These are phyloP conservation scores for Setophaga petechia DNA, from an alignment of 2,113 vertebrate species.

Conservation along the genomic window DNA sequence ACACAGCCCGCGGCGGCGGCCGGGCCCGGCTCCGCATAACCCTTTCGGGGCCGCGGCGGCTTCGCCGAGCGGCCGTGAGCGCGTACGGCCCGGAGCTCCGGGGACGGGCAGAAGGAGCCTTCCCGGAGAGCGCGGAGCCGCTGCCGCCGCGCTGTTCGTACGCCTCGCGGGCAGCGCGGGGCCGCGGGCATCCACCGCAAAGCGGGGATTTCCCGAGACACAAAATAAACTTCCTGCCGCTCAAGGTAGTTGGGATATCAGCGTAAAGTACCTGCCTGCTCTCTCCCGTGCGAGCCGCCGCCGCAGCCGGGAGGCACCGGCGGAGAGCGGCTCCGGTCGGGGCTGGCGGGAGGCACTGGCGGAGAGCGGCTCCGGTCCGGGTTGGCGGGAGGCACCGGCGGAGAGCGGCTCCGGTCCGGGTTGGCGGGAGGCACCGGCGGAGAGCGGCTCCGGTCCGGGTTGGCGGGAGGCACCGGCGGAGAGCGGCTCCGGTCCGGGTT, in stretches of 20 bases:
- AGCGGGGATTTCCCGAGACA: not conserved
- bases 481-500: no score
- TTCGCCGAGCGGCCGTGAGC: not conserved
- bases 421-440: fast-evolving
- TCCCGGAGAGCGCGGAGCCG: not conserved
- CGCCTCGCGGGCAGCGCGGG: not conserved
- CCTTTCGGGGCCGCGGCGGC: no score
- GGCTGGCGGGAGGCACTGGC: fast-evolving
- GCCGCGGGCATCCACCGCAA: not conserved
- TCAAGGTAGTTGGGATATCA: not conserved
- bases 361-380: fast-evolving
- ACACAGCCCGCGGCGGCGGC: no score
- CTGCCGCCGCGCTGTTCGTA: not conserved
- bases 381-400: fast-evolving
- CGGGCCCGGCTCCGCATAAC: no score
- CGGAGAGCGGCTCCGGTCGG: no score
- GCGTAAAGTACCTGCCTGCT: not conserved
- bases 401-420: not conserved
- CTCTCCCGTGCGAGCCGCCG: not conserved
- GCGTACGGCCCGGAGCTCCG: not conserved
- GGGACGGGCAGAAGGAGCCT: not conserved
- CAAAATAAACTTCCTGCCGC: not conserved
- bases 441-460: fast-evolving
- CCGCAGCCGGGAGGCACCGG: not conserved
- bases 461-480: not conserved